These are phyloP conservation scores for Catharus bicknelli DNA, from an alignment of 2,113 vertebrate species.

Conservation along the genomic window DNA sequence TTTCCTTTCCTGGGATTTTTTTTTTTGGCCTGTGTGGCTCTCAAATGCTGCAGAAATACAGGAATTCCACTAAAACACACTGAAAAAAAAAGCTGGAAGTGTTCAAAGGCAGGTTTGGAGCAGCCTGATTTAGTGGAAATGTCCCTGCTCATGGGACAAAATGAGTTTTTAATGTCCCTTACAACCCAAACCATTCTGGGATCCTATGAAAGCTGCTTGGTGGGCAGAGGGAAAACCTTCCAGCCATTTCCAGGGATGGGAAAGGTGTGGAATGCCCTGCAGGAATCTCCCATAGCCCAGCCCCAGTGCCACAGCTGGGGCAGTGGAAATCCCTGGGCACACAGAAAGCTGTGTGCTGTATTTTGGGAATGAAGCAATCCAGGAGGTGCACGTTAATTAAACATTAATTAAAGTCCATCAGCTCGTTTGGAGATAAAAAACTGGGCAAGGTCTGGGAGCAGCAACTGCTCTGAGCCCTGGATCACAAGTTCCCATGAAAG, in stretches of 20 bases:
- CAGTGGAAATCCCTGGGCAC: background rate
- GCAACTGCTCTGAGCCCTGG: background rate
- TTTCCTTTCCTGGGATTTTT: background rate
- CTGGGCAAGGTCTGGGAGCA: background rate
- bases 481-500: background rate
- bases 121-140: background rate
- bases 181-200: too few species aligned
- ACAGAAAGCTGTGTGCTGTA: background rate
- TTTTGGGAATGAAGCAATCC: background rate
- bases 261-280: background rate
- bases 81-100: background rate
- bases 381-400: background rate
- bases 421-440: background rate
- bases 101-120: background rate
- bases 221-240: background rate
- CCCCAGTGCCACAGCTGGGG: background rate
- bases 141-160: background rate
- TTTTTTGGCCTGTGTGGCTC: background rate
- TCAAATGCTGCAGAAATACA: background rate
- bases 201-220: background rate
- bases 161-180: background rate
- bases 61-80: background rate
- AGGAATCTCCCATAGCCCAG: background rate
- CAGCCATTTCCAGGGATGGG: background rate
- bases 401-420: background rate